Conservation (phyloP, 2,888 invertebrate genomes). For the Parthenolecanium corni region DNA sequence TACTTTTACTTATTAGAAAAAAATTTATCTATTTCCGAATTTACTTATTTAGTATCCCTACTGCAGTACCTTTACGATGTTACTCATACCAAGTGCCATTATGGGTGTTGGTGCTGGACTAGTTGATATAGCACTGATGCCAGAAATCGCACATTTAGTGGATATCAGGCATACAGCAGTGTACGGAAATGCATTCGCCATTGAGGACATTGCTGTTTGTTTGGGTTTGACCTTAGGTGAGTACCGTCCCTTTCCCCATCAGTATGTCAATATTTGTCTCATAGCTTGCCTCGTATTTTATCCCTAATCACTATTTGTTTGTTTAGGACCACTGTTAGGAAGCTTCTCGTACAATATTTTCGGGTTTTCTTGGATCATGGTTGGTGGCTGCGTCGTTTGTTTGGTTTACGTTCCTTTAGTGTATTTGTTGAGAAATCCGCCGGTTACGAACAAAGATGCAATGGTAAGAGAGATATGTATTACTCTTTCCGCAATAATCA, state of each 20-base stretch:
- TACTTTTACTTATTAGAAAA: too few relatives aligned
- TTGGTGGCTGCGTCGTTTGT: slow-evolving; percentile 86
- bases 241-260: neutral
- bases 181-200: slow-evolving; percentile 96
- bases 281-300: neutral
- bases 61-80: slow-evolving; percentile 77
- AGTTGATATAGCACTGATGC: slow-evolving; percentile 99
- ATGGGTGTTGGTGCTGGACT: slow-evolving; percentile 98
- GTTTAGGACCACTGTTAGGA: slow-evolving; percentile 73
- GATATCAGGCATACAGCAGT: slow-evolving; percentile 95
- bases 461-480: too few relatives aligned
- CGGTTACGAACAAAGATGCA: slow-evolving; percentile 59
- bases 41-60: slow-evolving; percentile 68
- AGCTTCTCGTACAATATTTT: slow-evolving; percentile 87
- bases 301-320: neutral
- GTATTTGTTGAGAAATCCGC: slow-evolving; percentile 76
- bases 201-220: slow-evolving; percentile 98
- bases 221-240: slow-evolving; percentile 92
- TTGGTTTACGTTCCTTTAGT: slow-evolving; percentile 88
- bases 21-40: too few relatives aligned
- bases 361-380: slow-evolving; percentile 97
- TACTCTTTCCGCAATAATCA: too few relatives aligned
- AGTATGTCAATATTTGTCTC: neutral
- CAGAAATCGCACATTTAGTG: slow-evolving; percentile 91
- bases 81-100: slow-evolving; percentile 92